Percentiles rank a stretch among this genome's conserved stretches.
Evolutionary conservation across 2,113 vertebrate species (phyloP).

Genomic region (Rhombomys opimus): DNA sequence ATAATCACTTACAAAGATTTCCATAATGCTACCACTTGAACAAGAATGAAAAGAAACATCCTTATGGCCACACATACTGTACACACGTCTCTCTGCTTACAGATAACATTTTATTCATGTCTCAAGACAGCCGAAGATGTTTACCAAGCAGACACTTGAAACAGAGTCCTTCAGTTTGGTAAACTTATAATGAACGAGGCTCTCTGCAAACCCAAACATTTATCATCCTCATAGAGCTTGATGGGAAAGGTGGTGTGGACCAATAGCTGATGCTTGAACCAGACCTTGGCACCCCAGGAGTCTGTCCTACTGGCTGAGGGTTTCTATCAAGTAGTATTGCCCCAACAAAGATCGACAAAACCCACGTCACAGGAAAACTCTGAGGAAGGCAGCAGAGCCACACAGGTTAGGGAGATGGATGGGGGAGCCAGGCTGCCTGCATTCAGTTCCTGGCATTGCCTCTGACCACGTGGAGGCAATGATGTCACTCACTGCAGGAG

Average conservation of each 20-base stretch:
- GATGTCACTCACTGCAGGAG: not conserved
- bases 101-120: not conserved
- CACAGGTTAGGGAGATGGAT: not conserved
- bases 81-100: not conserved
- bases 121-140: not conserved
- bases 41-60: slow-evolving; percentile 31
- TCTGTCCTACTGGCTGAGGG: not conserved
- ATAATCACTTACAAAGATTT: not conserved
- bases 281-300: not conserved
- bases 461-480: not conserved
- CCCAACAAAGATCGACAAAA: not conserved
- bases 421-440: not conserved
- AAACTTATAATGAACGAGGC: not conserved
- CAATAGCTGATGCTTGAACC: not conserved
- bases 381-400: not conserved
- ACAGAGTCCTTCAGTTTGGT: slow-evolving; percentile 4
- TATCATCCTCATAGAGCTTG: not conserved
- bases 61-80: not conserved
- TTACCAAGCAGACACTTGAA: not conserved
- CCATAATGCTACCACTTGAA: not conserved
- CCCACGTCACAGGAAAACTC: not conserved
- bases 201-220: not conserved
- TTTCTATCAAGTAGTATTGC: not conserved
- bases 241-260: not conserved
- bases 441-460: not conserved